Evolutionary conservation across 2,888 invertebrate genomes (phyloP), one percentile per base, ranked within the genome.

Genomic region (Andrena bucephala): DNA sequence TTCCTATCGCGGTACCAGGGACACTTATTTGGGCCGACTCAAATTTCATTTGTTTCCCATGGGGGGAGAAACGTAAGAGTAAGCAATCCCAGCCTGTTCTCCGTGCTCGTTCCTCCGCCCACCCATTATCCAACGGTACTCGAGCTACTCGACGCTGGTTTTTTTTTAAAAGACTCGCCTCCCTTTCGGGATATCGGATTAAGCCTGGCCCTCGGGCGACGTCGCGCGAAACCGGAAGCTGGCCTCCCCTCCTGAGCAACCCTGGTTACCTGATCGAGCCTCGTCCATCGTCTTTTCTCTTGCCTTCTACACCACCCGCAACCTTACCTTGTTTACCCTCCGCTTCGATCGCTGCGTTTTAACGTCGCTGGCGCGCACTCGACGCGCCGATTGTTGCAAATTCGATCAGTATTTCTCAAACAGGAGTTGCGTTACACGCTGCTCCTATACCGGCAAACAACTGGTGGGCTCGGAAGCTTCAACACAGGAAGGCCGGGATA

Each of bases 141-240:
- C 83, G 81, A 78, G 65, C 71, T 66, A 71, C 69, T 75, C 66
- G 20, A 57, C 52, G 52, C 66, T 68, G 62, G 50, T 67, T 71
- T 77, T 79, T 79, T 27, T 76, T 82, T 70, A 16, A 7, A 20
- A 48, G 48, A 54, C 60, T 71, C 69, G 72, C 33, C 48, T 52
- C 79, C 42, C 72, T 84, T 83, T 76, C 84, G 83, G 60, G 83
- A 84, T 84, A 84, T 84, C 83, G 83, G 83, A 84, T 84, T 84
- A 84, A 75, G 74, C 74, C 67, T 48, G 57, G 77, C 52, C 31
- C 52, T 42, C 13, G 59, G 59, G 33, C 67, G 74, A 68, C 77
- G 36, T 68, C 77, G 77, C 42, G 50, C 70, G 83, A 79, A 66
- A 83, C 74, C 75, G 83, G 83, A 84, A 84, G 78, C 83, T 83